These are phyloP conservation scores for Margarornis squamiger DNA, from an alignment of 2,797 vertebrate genomes.

Conservation along the genomic window DNA sequence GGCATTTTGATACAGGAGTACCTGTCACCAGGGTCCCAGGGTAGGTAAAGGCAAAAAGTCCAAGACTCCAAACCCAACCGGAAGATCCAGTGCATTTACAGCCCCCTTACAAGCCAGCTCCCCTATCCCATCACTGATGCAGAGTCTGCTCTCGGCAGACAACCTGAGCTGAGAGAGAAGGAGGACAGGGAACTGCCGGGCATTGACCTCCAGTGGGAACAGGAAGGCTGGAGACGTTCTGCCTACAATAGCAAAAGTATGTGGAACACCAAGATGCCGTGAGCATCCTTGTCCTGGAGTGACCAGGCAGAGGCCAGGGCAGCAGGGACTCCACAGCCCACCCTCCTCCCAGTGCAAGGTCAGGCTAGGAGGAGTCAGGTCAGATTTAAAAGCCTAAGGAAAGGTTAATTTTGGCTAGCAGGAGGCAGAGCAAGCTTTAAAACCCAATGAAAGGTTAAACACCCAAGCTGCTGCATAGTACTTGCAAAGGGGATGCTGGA, in stretches of 20 bases:
- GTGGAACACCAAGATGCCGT: background rate
- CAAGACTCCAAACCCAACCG: background rate
- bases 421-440: background rate
- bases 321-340: background rate
- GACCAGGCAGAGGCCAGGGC: background rate
- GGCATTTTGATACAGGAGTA: background rate
- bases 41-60: background rate
- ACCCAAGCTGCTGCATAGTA: background rate
- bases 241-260: background rate
- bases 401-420: background rate
- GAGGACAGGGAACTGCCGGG: background rate
- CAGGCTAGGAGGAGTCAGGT: slow-evolving; percentile 2
- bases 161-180: background rate
- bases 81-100: background rate
- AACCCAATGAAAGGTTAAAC: background rate
- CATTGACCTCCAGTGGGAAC: slow-evolving; percentile 18
- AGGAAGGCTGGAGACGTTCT: slow-evolving; percentile 1
- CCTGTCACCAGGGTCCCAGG: no score
- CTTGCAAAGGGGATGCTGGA: background rate
- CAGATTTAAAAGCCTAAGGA: background rate
- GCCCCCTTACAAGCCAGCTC: background rate
- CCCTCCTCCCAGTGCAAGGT: background rate
- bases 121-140: background rate
- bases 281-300: slow-evolving; percentile 20
- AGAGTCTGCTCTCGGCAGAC: background rate